Conservation (phyloP, 2,797 vertebrate species). For the Serranus cabrilla region DNA sequence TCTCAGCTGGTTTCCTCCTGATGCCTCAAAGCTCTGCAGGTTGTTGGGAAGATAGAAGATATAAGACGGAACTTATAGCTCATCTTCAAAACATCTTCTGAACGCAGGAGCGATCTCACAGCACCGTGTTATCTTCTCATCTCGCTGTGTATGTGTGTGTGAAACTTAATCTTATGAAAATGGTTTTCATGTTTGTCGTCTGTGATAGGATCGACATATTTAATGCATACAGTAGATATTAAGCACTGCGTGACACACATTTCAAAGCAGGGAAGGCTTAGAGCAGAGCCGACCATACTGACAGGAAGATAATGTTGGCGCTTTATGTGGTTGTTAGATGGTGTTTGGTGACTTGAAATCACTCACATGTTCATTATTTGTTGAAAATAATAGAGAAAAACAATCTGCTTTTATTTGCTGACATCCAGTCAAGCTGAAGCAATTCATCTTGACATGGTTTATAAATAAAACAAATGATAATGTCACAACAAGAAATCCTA, state of each 20-base stretch:
- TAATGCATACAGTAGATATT: constrained; percentile 26
- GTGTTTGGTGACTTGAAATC: not conserved
- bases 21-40: constrained; percentile 39
- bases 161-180: constrained; percentile 48
- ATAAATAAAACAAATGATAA: constrained; percentile 1
- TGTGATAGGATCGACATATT: constrained; percentile 30
- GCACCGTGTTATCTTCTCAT: constrained; percentile 25
- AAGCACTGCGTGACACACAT: constrained; percentile 10
- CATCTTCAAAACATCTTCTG: constrained; percentile 48
- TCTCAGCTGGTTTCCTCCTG: constrained; percentile 37
- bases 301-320: not conserved
- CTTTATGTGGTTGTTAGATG: constrained; percentile 2
- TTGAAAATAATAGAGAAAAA: not conserved
- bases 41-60: not conserved
- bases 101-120: constrained; percentile 32
- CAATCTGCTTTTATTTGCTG: not conserved
- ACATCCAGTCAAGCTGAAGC: not conserved
- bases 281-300: constrained; percentile 22
- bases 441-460: not conserved
- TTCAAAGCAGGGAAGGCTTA: constrained; percentile 33
- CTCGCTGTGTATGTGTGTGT: constrained; percentile 9
- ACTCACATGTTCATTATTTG: not conserved
- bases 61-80: constrained; percentile 12
- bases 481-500: not conserved
- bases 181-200: constrained; percentile 30